Percentiles rank a stretch among this genome's conserved stretches.
Conservation (phyloP, 1,140 invertebrate species). For the Metaphire vulgaris region DNA sequence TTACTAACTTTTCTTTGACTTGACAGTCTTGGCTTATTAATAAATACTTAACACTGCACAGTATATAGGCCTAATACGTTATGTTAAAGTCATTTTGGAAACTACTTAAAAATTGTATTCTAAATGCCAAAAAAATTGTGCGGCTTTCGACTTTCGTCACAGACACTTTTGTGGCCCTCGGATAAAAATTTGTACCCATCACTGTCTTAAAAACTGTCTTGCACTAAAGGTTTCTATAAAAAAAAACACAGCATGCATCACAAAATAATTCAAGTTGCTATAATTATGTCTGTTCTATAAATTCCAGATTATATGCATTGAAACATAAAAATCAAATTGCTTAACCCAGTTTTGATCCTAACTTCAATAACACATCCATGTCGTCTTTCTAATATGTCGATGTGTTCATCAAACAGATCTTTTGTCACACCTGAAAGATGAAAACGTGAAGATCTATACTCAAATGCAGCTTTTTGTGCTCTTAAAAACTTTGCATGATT, state of each 20-base stretch:
- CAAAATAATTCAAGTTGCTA: neutral
- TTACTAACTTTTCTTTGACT: too few species aligned
- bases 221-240: neutral
- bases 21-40: too few species aligned
- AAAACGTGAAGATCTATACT: neutral
- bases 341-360: neutral
- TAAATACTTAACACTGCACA: too few species aligned
- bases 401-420: neutral
- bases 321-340: neutral
- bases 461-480: neutral
- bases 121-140: too few species aligned
- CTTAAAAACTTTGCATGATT: neutral
- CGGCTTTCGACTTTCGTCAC: too few species aligned
- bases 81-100: too few species aligned
- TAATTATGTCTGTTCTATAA: neutral
- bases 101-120: too few species aligned
- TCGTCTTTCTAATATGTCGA: neutral
- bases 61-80: too few species aligned
- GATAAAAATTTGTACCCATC: too few species aligned
- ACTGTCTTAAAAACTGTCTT: neutral
- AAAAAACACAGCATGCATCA: neutral
- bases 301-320: neutral
- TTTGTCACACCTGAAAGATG: neutral
- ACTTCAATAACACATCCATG: neutral
- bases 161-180: too few species aligned